Evolutionary conservation across 2,888 invertebrate species (phyloP).

Genomic region (Oscheius sp.): DNA sequence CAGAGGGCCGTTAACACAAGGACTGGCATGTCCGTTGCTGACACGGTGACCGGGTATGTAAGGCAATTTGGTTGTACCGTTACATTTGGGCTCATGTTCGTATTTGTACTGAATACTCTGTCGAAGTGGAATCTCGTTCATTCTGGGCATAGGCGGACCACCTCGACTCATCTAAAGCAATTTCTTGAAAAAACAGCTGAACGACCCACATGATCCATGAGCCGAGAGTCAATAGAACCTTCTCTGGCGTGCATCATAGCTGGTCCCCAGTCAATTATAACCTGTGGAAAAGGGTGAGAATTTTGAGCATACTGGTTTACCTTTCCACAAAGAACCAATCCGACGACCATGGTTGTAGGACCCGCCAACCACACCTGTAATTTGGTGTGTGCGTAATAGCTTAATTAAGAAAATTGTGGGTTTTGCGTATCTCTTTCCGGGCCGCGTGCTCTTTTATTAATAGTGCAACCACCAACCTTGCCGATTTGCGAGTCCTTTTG

Average conservation of each 20-base stretch:
- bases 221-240: conserved; percentile 67
- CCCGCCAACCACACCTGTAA: conserved; percentile 68
- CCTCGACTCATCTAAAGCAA: conserved; percentile 24
- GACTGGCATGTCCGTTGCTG: conserved; percentile 37
- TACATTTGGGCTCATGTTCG: conserved; percentile 55
- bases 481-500: conserved; percentile 73
- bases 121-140: conserved; percentile 18
- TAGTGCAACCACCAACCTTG: conserved; percentile 52
- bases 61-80: conserved; percentile 35
- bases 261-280: conserved; percentile 73
- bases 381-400: neutral
- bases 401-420: conserved; percentile 9
- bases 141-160: conserved; percentile 21
- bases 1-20: conserved; percentile 43
- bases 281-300: conserved; percentile 41
- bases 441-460: neutral
- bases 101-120: conserved; percentile 17
- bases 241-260: conserved; percentile 70
- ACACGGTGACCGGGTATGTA: conserved; percentile 37
- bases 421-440: no score
- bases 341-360: conserved; percentile 71
- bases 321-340: conserved; percentile 71
- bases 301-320: conserved; percentile 38
- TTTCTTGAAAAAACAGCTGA: neutral
- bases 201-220: conserved; percentile 28